phyloP scores from a whole-genome alignment of 2,888 invertebrate genomes.

The Drosophila setosimentum region DNA sequence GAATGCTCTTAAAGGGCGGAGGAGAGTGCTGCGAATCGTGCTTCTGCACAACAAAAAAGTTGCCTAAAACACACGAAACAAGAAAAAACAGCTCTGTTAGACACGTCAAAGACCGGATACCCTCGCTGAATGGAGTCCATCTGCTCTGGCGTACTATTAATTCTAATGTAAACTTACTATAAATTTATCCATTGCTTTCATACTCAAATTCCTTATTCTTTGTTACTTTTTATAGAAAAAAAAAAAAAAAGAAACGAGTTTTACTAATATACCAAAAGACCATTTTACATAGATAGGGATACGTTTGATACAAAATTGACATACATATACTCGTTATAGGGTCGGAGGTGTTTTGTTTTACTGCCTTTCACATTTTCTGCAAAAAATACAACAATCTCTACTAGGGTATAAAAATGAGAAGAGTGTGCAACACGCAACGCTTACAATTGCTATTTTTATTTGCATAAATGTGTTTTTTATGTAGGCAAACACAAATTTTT shows the following conservation, averaged over 20 bases:
- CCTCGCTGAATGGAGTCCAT: background rate
- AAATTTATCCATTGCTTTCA: background rate
- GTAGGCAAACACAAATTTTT: conserved; percentile 49
- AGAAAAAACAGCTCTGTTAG: background rate
- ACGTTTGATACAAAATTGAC: background rate
- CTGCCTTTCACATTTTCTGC: background rate
- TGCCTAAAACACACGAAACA: background rate
- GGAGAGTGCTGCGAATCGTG: conserved; percentile 29
- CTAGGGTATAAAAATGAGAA: conserved; percentile 1
- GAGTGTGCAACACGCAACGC: conserved; percentile 60
- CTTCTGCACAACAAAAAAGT: conserved; percentile 25
- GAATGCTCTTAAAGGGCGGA: background rate
- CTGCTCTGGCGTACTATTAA: background rate
- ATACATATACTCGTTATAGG: background rate
- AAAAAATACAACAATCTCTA: no score
- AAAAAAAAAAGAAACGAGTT: background rate
- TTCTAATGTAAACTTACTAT: background rate
- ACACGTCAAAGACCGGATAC: background rate
- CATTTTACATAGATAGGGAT: background rate
- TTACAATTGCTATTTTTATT: conserved; percentile 58
- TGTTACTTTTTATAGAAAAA: background rate
- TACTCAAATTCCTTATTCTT: background rate
- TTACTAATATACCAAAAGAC: background rate
- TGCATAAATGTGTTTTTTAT: conserved; percentile 73
- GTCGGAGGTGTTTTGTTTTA: background rate